A percentile compares a stretch with the other conserved stretches of the same genome.
phyloP scores from a whole-genome alignment of 35 echinoderm and acorn worm species.

The Acanthaster planci region DNA sequence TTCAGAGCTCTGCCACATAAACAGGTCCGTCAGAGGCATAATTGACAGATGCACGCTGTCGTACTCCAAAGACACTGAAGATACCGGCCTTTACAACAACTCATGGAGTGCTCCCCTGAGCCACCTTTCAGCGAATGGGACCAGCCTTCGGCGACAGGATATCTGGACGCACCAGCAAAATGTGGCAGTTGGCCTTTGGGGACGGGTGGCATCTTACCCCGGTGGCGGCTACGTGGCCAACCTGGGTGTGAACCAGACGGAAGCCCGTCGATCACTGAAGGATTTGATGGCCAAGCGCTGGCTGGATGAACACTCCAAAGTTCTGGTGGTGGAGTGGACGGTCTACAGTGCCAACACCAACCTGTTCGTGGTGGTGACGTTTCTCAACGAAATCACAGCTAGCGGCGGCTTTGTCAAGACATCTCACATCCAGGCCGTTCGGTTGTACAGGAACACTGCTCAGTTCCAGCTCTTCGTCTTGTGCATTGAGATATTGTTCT shows the following conservation, averaged over 20 bases:
- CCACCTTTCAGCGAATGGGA: no score
- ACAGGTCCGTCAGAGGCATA: background rate
- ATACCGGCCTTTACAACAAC: slow-evolving; percentile 43
- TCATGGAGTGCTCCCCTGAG: slow-evolving; percentile 4
- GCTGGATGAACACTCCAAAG: slow-evolving; percentile 78
- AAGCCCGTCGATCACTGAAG: slow-evolving; percentile 28
- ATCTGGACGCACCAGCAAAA: slow-evolving; percentile 59
- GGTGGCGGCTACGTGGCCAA: slow-evolving; percentile 68
- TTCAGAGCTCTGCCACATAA: slow-evolving; percentile 57
- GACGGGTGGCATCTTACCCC: slow-evolving; percentile 46
- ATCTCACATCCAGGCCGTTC: slow-evolving; percentile 61
- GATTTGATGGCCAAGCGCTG: slow-evolving; percentile 48
- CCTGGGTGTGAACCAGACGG: slow-evolving; percentile 27
- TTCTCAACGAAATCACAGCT: slow-evolving; percentile 74
- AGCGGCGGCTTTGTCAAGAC: slow-evolving; percentile 71
- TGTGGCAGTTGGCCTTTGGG: slow-evolving; percentile 32
- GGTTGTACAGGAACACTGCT: slow-evolving; percentile 62
- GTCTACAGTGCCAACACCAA: slow-evolving; percentile 92
- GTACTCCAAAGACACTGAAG: slow-evolving; percentile 34
- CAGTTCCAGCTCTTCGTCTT: slow-evolving; percentile 66
- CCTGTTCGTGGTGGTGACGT: slow-evolving; percentile 77
- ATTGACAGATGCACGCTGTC: slow-evolving; percentile 42
- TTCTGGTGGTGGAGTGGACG: slow-evolving; percentile 86
- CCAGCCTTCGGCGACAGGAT: background rate
- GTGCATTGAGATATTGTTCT: slow-evolving; percentile 66